phyloP scores from a whole-genome alignment of 2,888 invertebrate genomes.

The Himalopsyche kuldschensis region DNA sequence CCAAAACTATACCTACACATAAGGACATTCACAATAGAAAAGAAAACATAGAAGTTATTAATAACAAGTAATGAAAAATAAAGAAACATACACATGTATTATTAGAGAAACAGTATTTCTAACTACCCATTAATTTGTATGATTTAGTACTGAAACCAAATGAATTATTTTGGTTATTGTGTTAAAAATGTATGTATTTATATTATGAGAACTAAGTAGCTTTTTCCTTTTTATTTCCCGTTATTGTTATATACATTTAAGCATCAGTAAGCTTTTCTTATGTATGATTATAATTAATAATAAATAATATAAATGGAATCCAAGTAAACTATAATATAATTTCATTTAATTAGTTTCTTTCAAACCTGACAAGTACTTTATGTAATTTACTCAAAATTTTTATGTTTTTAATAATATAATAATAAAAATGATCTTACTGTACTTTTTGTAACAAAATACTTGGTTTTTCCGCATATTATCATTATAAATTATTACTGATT shows the following conservation, averaged over 20 bases:
- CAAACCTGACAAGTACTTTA: too few relatives aligned
- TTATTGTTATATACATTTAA: neutral
- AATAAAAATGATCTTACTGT: neutral
- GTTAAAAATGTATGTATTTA: neutral
- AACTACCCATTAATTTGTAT: neutral
- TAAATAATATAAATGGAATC: neutral
- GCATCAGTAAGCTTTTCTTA: neutral
- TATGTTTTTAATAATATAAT: too few relatives aligned
- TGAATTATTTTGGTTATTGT: neutral
- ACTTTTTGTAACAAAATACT: neutral
- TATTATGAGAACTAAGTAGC: neutral
- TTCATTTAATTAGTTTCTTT: too few relatives aligned
- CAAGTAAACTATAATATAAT: neutral
- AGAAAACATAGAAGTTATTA: too few relatives aligned
- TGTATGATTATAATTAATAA: neutral
- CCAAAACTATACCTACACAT: too few relatives aligned
- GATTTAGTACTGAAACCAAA: neutral
- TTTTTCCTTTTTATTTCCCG: neutral
- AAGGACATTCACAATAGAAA: too few relatives aligned
- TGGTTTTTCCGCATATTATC: neutral
- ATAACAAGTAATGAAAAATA: too few relatives aligned
- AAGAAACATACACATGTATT: too few relatives aligned
- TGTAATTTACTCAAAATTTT: too few relatives aligned
- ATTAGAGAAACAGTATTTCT: too few relatives aligned
- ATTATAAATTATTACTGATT: constrained; percentile 44